phyloP scores from a whole-genome alignment of 1,140 invertebrate species.

The Ptiloglossa arizonensis region DNA sequence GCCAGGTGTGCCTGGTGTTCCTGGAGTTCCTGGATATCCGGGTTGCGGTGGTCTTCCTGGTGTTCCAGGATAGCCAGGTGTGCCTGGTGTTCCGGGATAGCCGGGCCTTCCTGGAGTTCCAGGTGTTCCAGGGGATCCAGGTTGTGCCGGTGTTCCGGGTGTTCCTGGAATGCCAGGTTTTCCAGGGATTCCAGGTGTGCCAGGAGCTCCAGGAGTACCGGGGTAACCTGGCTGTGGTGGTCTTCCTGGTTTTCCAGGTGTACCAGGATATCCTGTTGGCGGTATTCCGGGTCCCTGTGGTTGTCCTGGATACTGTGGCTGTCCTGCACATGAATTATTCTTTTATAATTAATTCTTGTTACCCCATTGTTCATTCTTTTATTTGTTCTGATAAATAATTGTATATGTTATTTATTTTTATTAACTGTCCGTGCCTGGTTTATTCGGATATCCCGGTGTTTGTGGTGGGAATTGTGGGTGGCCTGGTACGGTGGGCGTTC shows the following conservation, averaged over 20 bases:
- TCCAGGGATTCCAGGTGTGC: slow-evolving; percentile 41
- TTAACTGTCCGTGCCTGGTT: slow-evolving; percentile 40
- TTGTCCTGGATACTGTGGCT: neutral
- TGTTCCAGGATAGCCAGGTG: neutral
- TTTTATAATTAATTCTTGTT: too few species aligned
- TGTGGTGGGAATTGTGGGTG: neutral
- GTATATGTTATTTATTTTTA: too few species aligned
- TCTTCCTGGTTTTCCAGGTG: slow-evolving; percentile 39
- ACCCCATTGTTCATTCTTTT: too few species aligned
- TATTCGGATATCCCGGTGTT: slow-evolving; percentile 2
- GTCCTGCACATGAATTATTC: neutral
- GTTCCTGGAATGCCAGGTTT: slow-evolving; percentile 49
- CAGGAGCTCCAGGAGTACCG: slow-evolving; percentile 32
- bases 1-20: slow-evolving; percentile 38
- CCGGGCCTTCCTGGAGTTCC: slow-evolving; percentile 56
- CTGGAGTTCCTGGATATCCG: slow-evolving; percentile 52
- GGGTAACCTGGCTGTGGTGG: slow-evolving; percentile 68
- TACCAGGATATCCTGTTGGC: slow-evolving; percentile 64
- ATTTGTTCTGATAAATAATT: too few species aligned
- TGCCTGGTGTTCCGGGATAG: slow-evolving; percentile 73
- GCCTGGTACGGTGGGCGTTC: neutral
- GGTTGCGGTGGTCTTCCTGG: slow-evolving; percentile 36
- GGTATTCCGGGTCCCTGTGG: slow-evolving; percentile 23
- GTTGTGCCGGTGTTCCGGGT: neutral
- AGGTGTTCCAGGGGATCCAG: neutral